phyloP scores from a whole-genome alignment of 2,797 vertebrate genomes.

The Pelochelys cantorii region DNA sequence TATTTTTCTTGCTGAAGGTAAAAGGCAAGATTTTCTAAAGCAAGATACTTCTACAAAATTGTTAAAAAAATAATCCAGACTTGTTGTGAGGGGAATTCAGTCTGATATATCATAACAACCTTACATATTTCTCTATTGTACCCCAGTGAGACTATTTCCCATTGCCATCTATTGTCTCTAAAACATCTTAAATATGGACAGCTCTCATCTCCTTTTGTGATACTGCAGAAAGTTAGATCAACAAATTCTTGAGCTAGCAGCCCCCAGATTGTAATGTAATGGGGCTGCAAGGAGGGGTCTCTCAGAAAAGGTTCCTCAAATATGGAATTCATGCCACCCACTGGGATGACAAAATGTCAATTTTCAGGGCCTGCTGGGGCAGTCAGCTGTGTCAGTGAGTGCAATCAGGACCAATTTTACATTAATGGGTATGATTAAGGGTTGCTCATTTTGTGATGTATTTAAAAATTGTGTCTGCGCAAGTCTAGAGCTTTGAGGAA shows the following conservation, averaged over 20 bases:
- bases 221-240: not conserved
- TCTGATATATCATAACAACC: not conserved
- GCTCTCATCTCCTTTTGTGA: not conserved
- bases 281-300: not conserved
- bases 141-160: not conserved
- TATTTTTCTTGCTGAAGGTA: not conserved
- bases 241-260: not conserved
- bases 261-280: rapidly evolving
- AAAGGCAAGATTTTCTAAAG: not conserved
- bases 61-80: not conserved
- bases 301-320: not conserved
- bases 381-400: not conserved
- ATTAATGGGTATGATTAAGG: not conserved
- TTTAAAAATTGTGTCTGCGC: not conserved
- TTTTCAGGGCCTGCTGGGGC: not conserved
- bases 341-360: not conserved
- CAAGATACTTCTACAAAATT: not conserved
- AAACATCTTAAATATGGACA: not conserved
- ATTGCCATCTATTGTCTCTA: not conserved
- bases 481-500: constrained; percentile 15
- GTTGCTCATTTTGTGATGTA: not conserved
- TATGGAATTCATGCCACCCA: not conserved
- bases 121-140: not conserved
- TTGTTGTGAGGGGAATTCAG: not conserved
- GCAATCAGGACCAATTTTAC: not conserved